These are phyloP conservation scores for Drosophila ambigua DNA, from an alignment of 1,140 invertebrate species.

Conservation along the genomic window DNA sequence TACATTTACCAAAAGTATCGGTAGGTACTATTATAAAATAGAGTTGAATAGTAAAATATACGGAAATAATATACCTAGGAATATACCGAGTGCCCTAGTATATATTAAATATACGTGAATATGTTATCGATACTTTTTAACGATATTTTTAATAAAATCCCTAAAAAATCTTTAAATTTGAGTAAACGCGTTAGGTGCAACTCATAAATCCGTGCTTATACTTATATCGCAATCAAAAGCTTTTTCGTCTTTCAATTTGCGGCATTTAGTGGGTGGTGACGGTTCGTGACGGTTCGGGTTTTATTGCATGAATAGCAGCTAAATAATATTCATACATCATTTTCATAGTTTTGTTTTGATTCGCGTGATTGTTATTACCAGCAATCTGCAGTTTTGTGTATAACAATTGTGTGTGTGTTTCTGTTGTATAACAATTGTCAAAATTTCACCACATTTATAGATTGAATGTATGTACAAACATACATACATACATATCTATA, in stretches of 20 bases:
- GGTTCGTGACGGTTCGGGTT: constrained; percentile 31
- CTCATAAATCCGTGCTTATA: not conserved
- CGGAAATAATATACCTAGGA: no score
- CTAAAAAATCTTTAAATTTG: no score
- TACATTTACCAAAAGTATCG: no score
- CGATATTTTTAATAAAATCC: no score
- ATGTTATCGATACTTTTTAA: no score
- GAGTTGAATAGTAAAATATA: no score
- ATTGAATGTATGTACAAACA: constrained; percentile 3
- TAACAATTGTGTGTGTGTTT: not conserved
- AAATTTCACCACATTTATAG: not conserved
- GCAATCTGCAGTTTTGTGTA: constrained; percentile 6
- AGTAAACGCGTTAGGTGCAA: no score
- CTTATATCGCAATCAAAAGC: constrained; percentile 27
- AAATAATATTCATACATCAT: constrained; percentile 46
- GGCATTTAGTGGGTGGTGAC: constrained; percentile 38
- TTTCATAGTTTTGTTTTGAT: constrained; percentile 51
- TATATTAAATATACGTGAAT: no score
- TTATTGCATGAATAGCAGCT: constrained; percentile 43
- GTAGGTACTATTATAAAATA: no score
- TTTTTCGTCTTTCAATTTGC: constrained; percentile 55
- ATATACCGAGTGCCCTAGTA: no score
- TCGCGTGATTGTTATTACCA: constrained; percentile 5
- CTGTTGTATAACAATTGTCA: constrained; percentile 4
- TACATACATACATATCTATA: not conserved